Evolutionary conservation across 1,140 invertebrate species (phyloP).

Genomic region (Macrocentrus cingulum): DNA sequence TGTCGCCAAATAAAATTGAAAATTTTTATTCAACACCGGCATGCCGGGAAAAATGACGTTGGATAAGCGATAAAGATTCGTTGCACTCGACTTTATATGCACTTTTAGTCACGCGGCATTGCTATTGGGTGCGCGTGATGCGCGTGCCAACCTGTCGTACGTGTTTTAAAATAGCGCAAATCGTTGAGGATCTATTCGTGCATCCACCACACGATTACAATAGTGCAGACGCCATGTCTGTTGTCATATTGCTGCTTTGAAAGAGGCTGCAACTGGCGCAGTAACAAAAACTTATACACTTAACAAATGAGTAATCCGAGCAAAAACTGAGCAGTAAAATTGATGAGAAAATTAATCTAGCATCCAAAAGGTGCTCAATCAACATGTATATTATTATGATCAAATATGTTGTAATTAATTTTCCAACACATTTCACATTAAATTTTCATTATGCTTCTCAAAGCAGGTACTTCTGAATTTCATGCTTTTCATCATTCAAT

Average conservation of each 20-base stretch:
- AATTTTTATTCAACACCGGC: slow-evolving; percentile 27
- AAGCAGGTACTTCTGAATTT: no score
- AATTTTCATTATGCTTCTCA: no score
- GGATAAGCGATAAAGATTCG: slow-evolving; percentile 36
- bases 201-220: not conserved
- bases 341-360: no score
- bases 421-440: no score
- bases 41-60: slow-evolving; percentile 29
- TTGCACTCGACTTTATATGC: slow-evolving; percentile 27
- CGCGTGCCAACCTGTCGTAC: slow-evolving; percentile 28
- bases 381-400: no score
- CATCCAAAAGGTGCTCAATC: no score
- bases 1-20: slow-evolving; percentile 26
- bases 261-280: no score
- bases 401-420: no score
- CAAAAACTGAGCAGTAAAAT: no score
- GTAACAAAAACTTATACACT: not conserved
- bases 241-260: not conserved
- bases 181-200: slow-evolving; percentile 4
- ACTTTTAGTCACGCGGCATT: slow-evolving; percentile 25
- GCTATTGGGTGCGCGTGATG: slow-evolving; percentile 28
- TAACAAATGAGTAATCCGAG: not conserved
- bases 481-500: no score
- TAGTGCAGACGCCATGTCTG: not conserved
- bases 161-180: slow-evolving; percentile 15